Conservation (phyloP, 2,888 invertebrate genomes). For the Drosophila pseudotakahashii region DNA sequence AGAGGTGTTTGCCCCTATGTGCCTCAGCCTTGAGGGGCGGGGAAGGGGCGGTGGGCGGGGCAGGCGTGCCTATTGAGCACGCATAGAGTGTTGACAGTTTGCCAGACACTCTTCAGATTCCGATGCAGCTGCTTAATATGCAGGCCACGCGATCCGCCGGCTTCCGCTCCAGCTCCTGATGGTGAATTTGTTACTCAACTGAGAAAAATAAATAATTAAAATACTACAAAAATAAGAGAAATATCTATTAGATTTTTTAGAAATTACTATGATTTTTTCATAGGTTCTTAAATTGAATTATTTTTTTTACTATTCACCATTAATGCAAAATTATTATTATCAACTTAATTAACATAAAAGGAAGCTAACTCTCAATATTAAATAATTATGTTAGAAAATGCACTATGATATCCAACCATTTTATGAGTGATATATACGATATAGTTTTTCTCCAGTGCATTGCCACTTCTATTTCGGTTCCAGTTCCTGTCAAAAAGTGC, state of each 20-base stretch:
- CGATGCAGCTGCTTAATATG: constrained; percentile 56
- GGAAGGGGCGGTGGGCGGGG: constrained; percentile 21
- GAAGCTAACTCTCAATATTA: too few species aligned
- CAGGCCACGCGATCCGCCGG: constrained; percentile 39
- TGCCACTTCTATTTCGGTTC: not conserved
- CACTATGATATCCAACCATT: too few species aligned
- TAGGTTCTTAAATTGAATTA: too few species aligned
- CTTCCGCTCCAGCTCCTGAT: constrained; percentile 22
- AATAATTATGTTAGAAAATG: too few species aligned
- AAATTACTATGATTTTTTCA: too few species aligned
- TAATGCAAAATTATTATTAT: too few species aligned
- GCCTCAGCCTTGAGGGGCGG: not conserved
- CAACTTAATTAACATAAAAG: too few species aligned
- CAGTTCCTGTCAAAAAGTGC: constrained; percentile 3
- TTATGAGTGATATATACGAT: not conserved
- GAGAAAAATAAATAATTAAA: too few species aligned
- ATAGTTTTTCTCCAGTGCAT: not conserved
- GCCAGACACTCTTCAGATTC: constrained; percentile 39
- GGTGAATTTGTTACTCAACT: constrained; percentile 5
- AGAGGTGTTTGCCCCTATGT: not conserved
- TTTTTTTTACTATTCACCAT: too few species aligned
- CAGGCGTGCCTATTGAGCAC: constrained; percentile 66
- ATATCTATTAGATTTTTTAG: too few species aligned
- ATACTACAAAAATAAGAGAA: constrained; percentile 2
- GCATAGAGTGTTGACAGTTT: constrained; percentile 60